A percentile compares a stretch with the other conserved stretches of the same genome.
phyloP scores from a whole-genome alignment of 2,888 invertebrate genomes.

The Tineola bisselliella region DNA sequence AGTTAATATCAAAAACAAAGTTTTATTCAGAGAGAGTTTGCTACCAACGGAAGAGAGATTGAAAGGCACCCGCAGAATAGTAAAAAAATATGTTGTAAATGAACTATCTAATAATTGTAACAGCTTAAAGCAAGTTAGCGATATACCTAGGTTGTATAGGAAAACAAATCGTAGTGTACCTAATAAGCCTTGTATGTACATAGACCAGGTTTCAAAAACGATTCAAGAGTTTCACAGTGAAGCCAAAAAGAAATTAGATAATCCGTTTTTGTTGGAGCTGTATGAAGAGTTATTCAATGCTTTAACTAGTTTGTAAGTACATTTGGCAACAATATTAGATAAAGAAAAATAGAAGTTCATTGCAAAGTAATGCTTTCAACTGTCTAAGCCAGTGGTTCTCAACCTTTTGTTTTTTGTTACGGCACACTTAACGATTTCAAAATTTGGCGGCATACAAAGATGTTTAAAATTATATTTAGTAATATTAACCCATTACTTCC shows the following conservation, averaged over 20 bases:
- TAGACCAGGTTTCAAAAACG: slow-evolving; percentile 72
- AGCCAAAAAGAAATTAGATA: slow-evolving; percentile 45
- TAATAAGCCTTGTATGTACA: slow-evolving; percentile 81
- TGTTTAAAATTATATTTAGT: no score
- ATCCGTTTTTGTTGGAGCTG: slow-evolving; percentile 37
- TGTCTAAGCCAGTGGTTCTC: no score
- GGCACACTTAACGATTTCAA: no score
- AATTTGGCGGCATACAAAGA: no score
- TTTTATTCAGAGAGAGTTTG: slow-evolving; percentile 36
- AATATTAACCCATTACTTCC: no score
- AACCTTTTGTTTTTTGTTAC: no score
- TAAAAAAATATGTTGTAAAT: slow-evolving; percentile 47
- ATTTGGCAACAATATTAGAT: no score
- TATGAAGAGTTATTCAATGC: slow-evolving; percentile 52
- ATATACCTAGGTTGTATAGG: slow-evolving; percentile 92
- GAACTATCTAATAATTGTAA: slow-evolving; percentile 56
- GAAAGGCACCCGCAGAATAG: slow-evolving; percentile 33
- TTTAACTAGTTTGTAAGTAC: slow-evolving; percentile 68
- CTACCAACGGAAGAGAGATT: slow-evolving; percentile 34
- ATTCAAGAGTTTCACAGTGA: slow-evolving; percentile 68
- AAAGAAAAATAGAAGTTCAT: no score
- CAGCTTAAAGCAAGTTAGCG: slow-evolving; percentile 84
- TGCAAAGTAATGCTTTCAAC: no score
- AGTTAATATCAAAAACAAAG: slow-evolving; percentile 31
- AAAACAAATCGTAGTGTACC: slow-evolving; percentile 92